Percentiles rank a stretch among this genome's conserved stretches.
Conservation (phyloP, 2,797 vertebrate genomes). For the Sebastes matsubarae region DNA sequence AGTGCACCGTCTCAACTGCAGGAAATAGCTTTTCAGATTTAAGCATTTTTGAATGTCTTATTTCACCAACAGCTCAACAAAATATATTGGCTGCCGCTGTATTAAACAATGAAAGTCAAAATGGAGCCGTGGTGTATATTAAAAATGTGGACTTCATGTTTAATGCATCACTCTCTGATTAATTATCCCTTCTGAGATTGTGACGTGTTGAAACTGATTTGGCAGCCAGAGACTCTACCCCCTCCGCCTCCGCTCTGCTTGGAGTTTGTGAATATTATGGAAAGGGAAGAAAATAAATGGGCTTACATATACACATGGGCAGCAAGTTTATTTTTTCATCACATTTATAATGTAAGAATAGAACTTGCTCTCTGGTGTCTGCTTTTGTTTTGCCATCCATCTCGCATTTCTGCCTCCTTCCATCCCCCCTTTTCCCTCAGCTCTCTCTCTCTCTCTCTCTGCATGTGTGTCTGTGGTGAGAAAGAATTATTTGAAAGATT, state of each 20-base stretch:
- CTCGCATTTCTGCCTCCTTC: conserved; percentile 7
- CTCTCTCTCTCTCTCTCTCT: background rate
- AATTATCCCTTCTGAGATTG: conserved; percentile 72
- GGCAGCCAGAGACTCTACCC: conserved; percentile 41
- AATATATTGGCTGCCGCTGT: conserved; percentile 48
- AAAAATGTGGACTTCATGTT: conserved; percentile 65
- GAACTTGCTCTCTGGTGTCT: conserved; percentile 32
- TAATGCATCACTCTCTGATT: conserved; percentile 74
- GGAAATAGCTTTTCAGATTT: conserved; percentile 46
- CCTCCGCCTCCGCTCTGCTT: conserved; percentile 2
- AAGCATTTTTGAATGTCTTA: conserved; percentile 58
- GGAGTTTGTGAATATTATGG: conserved; percentile 16
- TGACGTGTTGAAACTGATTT: conserved; percentile 60
- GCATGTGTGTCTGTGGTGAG: conserved; percentile 32
- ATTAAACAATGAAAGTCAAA: conserved; percentile 65
- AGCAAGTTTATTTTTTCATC: conserved; percentile 39
- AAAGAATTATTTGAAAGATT: conserved; percentile 75
- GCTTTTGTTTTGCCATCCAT: conserved; percentile 47
- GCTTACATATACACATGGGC: conserved; percentile 25
- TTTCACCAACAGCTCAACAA: conserved; percentile 58
- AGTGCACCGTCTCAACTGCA: conserved; percentile 4
- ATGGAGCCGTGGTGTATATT: conserved; percentile 50
- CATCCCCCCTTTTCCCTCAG: background rate
- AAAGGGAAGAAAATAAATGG: conserved; percentile 54
- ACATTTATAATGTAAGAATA: conserved; percentile 31